Evolutionary conservation across 2,113 vertebrate genomes (phyloP).

Genomic region (Psilopsiagon aurifrons): DNA sequence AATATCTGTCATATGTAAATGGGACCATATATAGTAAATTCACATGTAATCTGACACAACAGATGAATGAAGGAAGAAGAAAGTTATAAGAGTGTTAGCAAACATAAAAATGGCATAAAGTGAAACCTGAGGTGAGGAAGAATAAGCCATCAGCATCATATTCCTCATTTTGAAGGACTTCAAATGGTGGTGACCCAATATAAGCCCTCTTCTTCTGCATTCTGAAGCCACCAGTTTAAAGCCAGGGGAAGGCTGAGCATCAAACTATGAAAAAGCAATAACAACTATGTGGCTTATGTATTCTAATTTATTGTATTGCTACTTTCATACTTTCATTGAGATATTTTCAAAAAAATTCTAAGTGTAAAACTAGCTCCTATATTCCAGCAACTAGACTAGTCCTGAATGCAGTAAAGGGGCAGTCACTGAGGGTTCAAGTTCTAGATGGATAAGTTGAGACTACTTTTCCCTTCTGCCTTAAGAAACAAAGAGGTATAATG

Average conservation of each 20-base stretch:
- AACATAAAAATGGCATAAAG: not conserved
- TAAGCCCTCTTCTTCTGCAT: not conserved
- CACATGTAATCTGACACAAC: not conserved
- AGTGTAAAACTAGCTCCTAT: not conserved
- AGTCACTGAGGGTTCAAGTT: not conserved
- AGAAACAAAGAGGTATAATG: not conserved
- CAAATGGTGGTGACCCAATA: not conserved
- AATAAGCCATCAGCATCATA: not conserved
- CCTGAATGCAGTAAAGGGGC: not conserved
- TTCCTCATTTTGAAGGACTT: not conserved
- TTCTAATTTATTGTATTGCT: not conserved
- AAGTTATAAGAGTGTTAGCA: not conserved
- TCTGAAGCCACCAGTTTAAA: not conserved
- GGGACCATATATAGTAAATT: not conserved
- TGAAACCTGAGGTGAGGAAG: not conserved
- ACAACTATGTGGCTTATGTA: accelerated
- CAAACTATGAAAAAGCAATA: not conserved
- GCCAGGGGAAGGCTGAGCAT: not conserved
- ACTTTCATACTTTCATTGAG: not conserved
- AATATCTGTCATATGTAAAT: not conserved
- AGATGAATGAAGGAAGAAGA: not conserved
- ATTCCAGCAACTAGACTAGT: not conserved
- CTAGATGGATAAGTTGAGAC: not conserved
- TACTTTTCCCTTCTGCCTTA: not conserved
- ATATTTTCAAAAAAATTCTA: not conserved